Evolutionary conservation across 2,888 invertebrate species (phyloP), one percentile per base, ranked within the genome.

Genomic region (Idaea dimidiata): DNA sequence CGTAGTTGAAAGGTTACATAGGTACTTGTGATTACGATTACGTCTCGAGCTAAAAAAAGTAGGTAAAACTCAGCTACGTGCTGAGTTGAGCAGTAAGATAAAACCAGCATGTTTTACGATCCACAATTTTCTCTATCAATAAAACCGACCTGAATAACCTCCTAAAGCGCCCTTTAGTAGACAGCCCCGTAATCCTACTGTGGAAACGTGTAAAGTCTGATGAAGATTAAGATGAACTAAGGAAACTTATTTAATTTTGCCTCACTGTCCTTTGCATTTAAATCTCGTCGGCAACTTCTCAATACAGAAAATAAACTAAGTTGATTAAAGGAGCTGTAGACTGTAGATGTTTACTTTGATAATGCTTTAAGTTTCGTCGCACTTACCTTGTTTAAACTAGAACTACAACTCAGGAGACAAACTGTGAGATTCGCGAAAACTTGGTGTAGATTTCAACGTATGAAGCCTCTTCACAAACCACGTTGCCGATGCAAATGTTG

Each of bases 401-500:
- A 78, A 70, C 73, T 75, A 72, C 72, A 73, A 71, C 62, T 59
- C 66, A 67, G 60, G 61, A 66, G 70, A 75, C 71, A 73, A 77
- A 72, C 75, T 75, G 57, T 68, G 65, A 72, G 75, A 70, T 75
- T 73, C 66, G 61, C 77, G 71, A 74, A 74, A 83, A 81, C 78
- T 86, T 81, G 80, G 83, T 83, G 75, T 84, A 82, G 74, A 81
- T 86, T 83, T 80, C 83, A 79, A 74, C 70, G 72, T 74, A 69
- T 71, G 72, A 75, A 77, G 73, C 59, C 63, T 70, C 70, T 67
- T 68, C 69, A 68, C 75, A 64, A 65, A 64, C 66, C 60, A 62
- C 63, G 72, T 79, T 66, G 79, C 73, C 77, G 83, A 88, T 88
- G 87, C 86, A 89, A 91, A 91, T 88, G 84, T 86, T 83, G 80